Evolutionary conservation across 2,888 invertebrate genomes (phyloP).

Genomic region (Hydrotaea diabolus): DNA sequence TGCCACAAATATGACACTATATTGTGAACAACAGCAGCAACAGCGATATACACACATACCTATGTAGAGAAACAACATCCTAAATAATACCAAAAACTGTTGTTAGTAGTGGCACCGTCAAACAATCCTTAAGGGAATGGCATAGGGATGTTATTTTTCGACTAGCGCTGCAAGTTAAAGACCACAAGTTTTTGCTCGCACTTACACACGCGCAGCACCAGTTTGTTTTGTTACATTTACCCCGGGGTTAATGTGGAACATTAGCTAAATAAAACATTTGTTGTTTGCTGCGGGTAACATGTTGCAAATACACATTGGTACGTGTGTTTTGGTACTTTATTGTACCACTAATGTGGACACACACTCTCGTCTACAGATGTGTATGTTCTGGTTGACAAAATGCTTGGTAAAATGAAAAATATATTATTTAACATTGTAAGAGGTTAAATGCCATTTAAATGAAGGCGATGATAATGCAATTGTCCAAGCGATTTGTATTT

Average conservation of each 20-base stretch:
- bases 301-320: too few species aligned
- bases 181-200: neutral
- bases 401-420: neutral
- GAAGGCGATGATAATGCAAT: neutral
- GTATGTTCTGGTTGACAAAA: too few species aligned
- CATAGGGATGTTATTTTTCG: neutral
- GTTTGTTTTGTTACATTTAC: neutral
- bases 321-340: too few species aligned
- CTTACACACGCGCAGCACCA: neutral
- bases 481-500: neutral
- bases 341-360: neutral
- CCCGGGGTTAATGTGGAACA: neutral
- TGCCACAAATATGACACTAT: conserved; percentile 31
- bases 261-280: conserved; percentile 5
- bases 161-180: conserved; percentile 11
- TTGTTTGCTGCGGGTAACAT: neutral
- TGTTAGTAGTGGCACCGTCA: neutral
- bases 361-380: too few species aligned
- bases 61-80: neutral
- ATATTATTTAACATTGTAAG: neutral
- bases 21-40: neutral
- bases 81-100: too few species aligned
- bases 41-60: neutral
- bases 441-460: neutral
- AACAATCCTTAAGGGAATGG: conserved; percentile 35